Conservation (phyloP, 1,140 invertebrate genomes). For the Calliphora vicina region DNA sequence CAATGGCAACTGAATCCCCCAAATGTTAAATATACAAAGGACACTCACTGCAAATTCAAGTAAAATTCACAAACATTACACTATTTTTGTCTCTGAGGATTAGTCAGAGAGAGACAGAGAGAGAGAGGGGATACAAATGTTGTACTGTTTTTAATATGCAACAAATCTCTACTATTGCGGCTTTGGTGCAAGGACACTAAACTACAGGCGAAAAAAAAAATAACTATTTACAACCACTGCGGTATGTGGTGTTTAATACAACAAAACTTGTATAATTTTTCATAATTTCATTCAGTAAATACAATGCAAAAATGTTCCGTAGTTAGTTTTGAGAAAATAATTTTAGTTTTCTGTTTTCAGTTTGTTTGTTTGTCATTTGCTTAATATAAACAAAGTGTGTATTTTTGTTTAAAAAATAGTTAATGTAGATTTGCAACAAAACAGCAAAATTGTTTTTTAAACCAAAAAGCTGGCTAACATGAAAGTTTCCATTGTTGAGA, state of each 20-base stretch:
- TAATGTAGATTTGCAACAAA: too few species aligned
- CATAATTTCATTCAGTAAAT: not conserved
- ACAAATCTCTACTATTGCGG: not conserved
- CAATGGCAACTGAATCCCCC: too few species aligned
- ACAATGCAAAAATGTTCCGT: not conserved
- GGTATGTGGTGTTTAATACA: not conserved
- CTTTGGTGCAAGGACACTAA: not conserved
- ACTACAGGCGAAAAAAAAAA: too few species aligned
- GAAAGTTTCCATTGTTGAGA: too few species aligned
- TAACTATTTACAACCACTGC: not conserved
- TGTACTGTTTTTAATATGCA: not conserved
- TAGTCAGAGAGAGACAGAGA: too few species aligned
- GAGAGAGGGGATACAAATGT: too few species aligned
- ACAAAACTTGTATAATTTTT: not conserved
- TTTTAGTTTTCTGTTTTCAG: too few species aligned
- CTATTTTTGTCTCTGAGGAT: not conserved
- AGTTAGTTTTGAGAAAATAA: not conserved
- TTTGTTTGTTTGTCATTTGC: too few species aligned
- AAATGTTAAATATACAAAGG: not conserved
- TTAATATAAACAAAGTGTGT: too few species aligned
- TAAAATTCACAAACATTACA: not conserved
- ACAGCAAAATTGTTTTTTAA: too few species aligned
- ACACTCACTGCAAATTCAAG: not conserved
- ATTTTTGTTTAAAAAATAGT: too few species aligned
- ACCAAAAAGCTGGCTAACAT: too few species aligned